These are phyloP conservation scores for Hyperoodon ampullatus DNA, from an alignment of 2,113 vertebrate species.

Conservation along the genomic window DNA sequence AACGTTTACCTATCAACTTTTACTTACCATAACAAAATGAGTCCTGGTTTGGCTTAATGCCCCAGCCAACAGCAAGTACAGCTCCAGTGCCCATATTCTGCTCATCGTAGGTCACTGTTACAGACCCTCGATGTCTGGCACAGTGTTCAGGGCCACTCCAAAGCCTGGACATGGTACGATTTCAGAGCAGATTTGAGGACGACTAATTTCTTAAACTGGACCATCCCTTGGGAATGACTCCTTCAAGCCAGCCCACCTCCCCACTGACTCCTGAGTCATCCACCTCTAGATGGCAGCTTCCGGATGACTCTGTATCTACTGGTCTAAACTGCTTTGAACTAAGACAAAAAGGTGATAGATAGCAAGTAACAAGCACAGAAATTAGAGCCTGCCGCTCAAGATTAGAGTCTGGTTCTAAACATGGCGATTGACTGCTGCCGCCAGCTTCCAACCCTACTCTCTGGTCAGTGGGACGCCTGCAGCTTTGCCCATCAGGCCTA, in stretches of 20 bases:
- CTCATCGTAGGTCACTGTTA: fast-evolving
- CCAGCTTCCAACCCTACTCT: background rate
- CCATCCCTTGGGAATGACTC: background rate
- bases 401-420: background rate
- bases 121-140: background rate
- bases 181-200: background rate
- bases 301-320: background rate
- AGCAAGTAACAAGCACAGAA: background rate
- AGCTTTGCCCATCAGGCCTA: too few relatives aligned
- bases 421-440: background rate
- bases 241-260: background rate
- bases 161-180: background rate
- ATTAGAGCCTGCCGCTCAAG: background rate
- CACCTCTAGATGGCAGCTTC: background rate
- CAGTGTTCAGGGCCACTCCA: background rate
- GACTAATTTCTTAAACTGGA: background rate
- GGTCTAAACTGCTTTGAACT: background rate
- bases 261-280: background rate
- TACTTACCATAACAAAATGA: background rate
- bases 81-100: background rate
- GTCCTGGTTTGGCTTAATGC: background rate
- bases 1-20: background rate
- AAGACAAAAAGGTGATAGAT: background rate
- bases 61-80: background rate
- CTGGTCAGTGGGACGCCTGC: background rate